These are phyloP conservation scores for Microctenopoma stevenorrisi DNA, from an alignment of 2,797 vertebrate species.

Conservation along the genomic window DNA sequence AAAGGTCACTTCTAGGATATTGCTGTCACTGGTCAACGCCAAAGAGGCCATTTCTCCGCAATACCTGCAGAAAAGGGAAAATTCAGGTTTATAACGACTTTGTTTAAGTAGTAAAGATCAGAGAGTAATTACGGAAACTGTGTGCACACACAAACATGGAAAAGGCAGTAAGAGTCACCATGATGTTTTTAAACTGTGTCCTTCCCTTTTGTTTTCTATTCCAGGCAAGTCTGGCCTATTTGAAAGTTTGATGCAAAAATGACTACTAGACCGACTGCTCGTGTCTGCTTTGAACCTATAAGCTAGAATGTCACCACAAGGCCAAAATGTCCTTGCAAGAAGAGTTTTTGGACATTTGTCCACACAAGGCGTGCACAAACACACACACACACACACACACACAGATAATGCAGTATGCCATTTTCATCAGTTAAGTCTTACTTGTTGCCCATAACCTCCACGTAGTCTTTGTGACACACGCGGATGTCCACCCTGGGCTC, in stretches of 20 bases:
- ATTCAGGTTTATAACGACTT: not conserved
- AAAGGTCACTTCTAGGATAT: slow-evolving; percentile 72
- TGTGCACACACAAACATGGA: not conserved
- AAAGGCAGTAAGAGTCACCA: not conserved
- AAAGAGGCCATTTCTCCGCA: slow-evolving; percentile 80
- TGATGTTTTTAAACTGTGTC: not conserved
- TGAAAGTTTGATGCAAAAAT: not conserved
- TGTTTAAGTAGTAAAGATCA: not conserved
- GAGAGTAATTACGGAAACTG: slow-evolving; percentile 2
- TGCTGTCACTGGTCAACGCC: slow-evolving; percentile 67
- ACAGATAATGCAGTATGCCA: not conserved
- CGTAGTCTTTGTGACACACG: slow-evolving; percentile 84
- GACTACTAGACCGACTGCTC: no score
- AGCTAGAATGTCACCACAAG: no score
- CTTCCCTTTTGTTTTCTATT: not conserved
- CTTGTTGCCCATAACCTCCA: slow-evolving; percentile 78
- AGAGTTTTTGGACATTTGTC: no score
- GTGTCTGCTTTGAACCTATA: no score
- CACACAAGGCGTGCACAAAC: no score
- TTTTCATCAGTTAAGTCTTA: slow-evolving; percentile 56
- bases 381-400: not conserved
- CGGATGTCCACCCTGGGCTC: slow-evolving; percentile 78
- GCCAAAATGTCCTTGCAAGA: no score
- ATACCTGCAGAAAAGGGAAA: slow-evolving; percentile 70
- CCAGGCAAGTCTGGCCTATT: not conserved